These are phyloP conservation scores for Anabas testudineus DNA, from an alignment of 2,797 vertebrate genomes.

Conservation along the genomic window DNA sequence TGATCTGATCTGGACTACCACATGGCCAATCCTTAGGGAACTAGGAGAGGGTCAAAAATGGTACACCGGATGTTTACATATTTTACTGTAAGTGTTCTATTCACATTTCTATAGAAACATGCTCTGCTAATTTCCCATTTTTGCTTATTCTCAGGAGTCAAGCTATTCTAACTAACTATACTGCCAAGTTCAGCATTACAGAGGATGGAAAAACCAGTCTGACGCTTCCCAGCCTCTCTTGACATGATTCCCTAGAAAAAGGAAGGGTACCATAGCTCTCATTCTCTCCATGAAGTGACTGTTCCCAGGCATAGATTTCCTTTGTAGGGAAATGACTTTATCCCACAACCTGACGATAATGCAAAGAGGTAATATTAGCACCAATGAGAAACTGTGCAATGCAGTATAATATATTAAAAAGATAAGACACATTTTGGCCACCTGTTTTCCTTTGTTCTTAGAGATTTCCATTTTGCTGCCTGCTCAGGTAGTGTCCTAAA, in stretches of 20 bases:
- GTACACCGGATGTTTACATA: background rate
- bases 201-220: slow-evolving; percentile 30
- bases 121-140: background rate
- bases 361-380: slow-evolving; percentile 11
- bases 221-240: slow-evolving; percentile 12
- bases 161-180: background rate
- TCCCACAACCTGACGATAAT: slow-evolving; percentile 81
- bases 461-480: slow-evolving; percentile 72
- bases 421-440: slow-evolving; percentile 36
- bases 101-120: background rate
- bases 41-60: slow-evolving; percentile 64
- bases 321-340: slow-evolving; percentile 66
- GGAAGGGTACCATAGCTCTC: slow-evolving; percentile 77
- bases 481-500: slow-evolving; percentile 64
- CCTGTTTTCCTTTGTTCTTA: slow-evolving; percentile 76
- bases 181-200: slow-evolving; percentile 8
- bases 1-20: slow-evolving; percentile 67
- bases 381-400: slow-evolving; percentile 2
- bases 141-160: background rate
- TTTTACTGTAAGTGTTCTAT: background rate
- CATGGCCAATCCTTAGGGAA: slow-evolving; percentile 73
- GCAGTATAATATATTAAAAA: background rate
- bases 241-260: slow-evolving; percentile 26
- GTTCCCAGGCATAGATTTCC: slow-evolving; percentile 73
- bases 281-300: slow-evolving; percentile 80